These are phyloP conservation scores for Haliclona indistincta DNA, from an alignment of 37 sponge, comb jelly and placozoan species.

Conservation along the genomic window DNA sequence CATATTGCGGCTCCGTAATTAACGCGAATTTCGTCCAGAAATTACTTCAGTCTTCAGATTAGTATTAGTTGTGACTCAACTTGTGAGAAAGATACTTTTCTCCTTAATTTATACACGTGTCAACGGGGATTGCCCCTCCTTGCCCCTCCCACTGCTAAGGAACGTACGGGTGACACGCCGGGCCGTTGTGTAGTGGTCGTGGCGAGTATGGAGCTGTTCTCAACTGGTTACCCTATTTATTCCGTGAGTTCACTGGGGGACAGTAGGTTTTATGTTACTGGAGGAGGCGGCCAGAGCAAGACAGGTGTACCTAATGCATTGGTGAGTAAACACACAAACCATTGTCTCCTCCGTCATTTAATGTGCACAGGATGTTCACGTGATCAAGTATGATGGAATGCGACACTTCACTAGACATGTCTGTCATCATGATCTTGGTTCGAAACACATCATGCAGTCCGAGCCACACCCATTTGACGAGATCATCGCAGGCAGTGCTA, in stretches of 20 bases:
- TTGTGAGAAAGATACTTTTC: no score
- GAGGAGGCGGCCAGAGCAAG: slow-evolving; percentile 65
- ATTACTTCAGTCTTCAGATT: no score
- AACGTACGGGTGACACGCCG: no score
- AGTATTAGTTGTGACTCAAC: no score
- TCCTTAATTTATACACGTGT: no score
- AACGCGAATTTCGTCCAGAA: no score
- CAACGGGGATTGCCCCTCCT: no score
- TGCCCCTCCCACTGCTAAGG: no score
- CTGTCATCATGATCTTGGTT: slow-evolving; percentile 31
- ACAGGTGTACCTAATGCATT: slow-evolving; percentile 75
- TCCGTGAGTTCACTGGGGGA: slow-evolving; percentile 21
- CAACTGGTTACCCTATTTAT: slow-evolving; percentile 52
- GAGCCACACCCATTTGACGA: slow-evolving; percentile 11
- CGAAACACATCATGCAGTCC: slow-evolving; percentile 36
- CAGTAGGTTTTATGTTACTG: slow-evolving; percentile 40
- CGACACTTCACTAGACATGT: slow-evolving; percentile 1
- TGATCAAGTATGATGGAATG: background rate
- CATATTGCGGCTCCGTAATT: no score
- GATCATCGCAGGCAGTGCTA: no score
- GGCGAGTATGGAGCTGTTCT: slow-evolving; percentile 2
- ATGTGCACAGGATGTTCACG: slow-evolving; percentile 35
- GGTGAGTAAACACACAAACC: slow-evolving; percentile 18
- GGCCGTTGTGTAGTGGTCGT: background rate
- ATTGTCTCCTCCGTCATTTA: background rate